Evolutionary conservation across 2,113 vertebrate genomes (phyloP), one percentile per base, ranked within the genome.

Genomic region (Larimichthys crocea): DNA sequence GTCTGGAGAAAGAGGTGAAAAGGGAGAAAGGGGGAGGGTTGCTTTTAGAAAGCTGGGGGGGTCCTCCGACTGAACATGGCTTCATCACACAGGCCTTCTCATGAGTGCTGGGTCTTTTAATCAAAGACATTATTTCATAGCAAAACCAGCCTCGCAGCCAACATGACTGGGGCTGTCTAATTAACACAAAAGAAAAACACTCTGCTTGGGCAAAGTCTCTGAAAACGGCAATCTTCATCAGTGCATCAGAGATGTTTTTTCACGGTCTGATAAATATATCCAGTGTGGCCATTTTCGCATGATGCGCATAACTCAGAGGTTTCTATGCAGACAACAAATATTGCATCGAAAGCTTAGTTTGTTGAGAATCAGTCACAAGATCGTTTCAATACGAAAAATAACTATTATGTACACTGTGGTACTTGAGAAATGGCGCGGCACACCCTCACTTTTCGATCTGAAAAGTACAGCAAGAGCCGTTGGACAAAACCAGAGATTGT

Each of bases 161-260:
- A 88, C 88, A 82, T 87, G 86, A 91, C 85, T 81, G 72, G 71
- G 79, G 91, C 87, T 71, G 84, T 91, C 92, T 94, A 93, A 95
- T 95, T 95, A 95, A 92, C 92, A 95, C 92, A 91, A 92, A 92
- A 92, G 91, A 90, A 92, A 92, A 91, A 85, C 79, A 88, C 80
- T 49, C 76, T 3, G 57, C 56, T 69, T 76, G 76, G 78, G 77
- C 76, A 62, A 80, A 91, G 80, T 71, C 82, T 62, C 85, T 87
- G 53, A 80, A 82, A 88, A 75, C 74, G 72, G 83, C 81, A 70
- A 79, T 65, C 77, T 80, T 71, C 82, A 82, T 75, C 85, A 76
- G 73, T 72, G 85, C 77, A 74, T 82, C 82, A 83, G 75, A 81
- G 86, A 78, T 73, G 52, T 44, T 88, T 73, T 73, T 74, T 74